Base-by-base conservation (phyloP, 1,140 invertebrate species). In the Anastatus disparis region DNA sequence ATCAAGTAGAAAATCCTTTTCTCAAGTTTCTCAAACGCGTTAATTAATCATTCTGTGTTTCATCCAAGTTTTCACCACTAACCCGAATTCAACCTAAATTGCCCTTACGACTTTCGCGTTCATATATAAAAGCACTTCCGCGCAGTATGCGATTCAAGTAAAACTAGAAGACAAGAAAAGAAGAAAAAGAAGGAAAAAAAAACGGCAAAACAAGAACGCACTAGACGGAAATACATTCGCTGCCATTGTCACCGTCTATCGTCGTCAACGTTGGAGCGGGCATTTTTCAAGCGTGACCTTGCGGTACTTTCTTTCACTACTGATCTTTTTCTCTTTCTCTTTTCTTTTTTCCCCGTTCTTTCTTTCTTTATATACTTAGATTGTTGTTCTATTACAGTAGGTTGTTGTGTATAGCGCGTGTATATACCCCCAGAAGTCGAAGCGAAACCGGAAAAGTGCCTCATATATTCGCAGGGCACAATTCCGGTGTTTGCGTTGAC, bases 251-350 rank as follows among this genome's bases (percentile, higher is more conserved):
- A 26, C 8, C 20, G 50, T 27, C n/a, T 6, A 26, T 1, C 52
- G 52, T n/a, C 44, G 44, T 4, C 50, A 26, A 26, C 13, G 24
- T 13, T 44, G 42, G 6, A 12, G 15, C 3, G 22, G 17, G 20
- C 46, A 50, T 58, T 58, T 58, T 58, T 61, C 22, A 61, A 61
- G 58, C 58, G 40, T 46, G 58, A 46, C 42, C 58, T 61, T 61
- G 42, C 40, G 40, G 38, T 61, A 58, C 55, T 22, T n/a, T n/a
- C n/a, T n/a, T n/a, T n/a, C n/a, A n/a, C n/a, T n/a, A n/a, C n/a
- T n/a, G n/a, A 31, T 15, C 55, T 58, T 4, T 31, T 20, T 9
- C 35, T 6, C 22, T 4, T 31, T 10, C 17, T 6, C 4, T 35
- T 10, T 35, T 6, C 31, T 10, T 4, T 35, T 6, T 44, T 4